Percentiles rank a stretch among this genome's conserved stretches.
Conservation (phyloP, 2,113 vertebrate genomes). For the Etheostoma spectabile region DNA sequence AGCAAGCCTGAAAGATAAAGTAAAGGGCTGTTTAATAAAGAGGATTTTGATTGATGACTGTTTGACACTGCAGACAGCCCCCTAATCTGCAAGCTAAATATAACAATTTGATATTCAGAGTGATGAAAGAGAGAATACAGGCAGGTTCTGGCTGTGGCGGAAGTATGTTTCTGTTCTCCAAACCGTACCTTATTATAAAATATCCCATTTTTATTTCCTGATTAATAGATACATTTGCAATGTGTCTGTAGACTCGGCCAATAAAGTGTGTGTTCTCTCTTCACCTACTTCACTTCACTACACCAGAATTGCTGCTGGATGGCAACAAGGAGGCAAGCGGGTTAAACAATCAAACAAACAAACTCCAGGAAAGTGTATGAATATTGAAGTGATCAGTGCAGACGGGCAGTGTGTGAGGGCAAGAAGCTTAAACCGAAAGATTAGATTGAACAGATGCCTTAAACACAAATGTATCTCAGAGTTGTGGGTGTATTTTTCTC, state of each 20-base stretch:
- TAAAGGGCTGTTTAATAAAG: constrained; percentile 11
- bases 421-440: not conserved
- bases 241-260: not conserved
- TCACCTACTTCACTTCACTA: not conserved
- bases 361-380: not conserved
- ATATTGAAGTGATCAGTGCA: not conserved
- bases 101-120: constrained; percentile 35
- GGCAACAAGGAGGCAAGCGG: not conserved
- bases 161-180: not conserved
- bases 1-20: not conserved
- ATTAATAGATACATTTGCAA: not conserved
- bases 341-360: not conserved
- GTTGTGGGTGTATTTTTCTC: not conserved
- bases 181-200: not conserved
- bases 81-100: constrained; percentile 52
- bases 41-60: not conserved
- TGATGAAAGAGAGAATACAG: constrained; percentile 47
- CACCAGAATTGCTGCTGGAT: not conserved
- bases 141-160: not conserved
- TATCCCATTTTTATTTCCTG: not conserved
- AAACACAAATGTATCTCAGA: not conserved
- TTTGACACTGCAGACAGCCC: constrained; percentile 25
- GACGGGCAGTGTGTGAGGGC: not conserved
- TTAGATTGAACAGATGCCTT: constrained; percentile 3
- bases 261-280: not conserved